Evolutionary conservation across 2,888 invertebrate genomes (phyloP), one percentile per base, ranked within the genome.

Genomic region (Agrochola lychnidis): DNA sequence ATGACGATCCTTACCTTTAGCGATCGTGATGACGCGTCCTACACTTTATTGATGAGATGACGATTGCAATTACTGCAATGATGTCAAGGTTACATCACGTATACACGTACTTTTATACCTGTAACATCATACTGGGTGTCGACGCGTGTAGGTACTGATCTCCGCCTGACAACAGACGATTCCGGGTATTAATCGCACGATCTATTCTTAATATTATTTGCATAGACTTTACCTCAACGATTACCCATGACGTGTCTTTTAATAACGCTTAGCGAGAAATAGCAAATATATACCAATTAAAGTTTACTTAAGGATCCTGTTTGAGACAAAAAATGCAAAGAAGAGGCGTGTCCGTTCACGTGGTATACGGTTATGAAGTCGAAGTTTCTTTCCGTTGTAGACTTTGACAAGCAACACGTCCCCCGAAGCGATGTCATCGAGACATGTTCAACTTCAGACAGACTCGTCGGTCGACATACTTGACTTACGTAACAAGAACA

Each of bases 21-120:
- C 78, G 87, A 76, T 90, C 90, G 90, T 91, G 92, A 92, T 92
- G 92, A 92, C 89, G 90, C 89, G 90, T 84, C 88, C 88, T 89
- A 90, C 90, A 89, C 85, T 91, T 90, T 92, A 94, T 92, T 91
- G 91, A 93, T 92, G 90, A 90, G 88, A 83, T 89, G 89, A 89
- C 77, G 91, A 91, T 92, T 89, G 90, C 89, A 90, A 93, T 93
- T 93, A 93, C 91, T 89, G 84, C 91, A 90, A 89, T 89, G 45
- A 87, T 95, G 95, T 94, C 95, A 95, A 96, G 96, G 96, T 87
- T 86, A 83, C 67, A 84, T 87, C 88, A 76, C 80, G 76, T 77
- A 62, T 59, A 4, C 4, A 48, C 7, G 10, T 22, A 62, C 16
- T 30, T 80, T n/a, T 69, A 75, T n/a, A 66, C 59, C 19, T 59